Evolutionary conservation across 2,888 invertebrate species (phyloP).

Genomic region (Agrenia bidenticulata): DNA sequence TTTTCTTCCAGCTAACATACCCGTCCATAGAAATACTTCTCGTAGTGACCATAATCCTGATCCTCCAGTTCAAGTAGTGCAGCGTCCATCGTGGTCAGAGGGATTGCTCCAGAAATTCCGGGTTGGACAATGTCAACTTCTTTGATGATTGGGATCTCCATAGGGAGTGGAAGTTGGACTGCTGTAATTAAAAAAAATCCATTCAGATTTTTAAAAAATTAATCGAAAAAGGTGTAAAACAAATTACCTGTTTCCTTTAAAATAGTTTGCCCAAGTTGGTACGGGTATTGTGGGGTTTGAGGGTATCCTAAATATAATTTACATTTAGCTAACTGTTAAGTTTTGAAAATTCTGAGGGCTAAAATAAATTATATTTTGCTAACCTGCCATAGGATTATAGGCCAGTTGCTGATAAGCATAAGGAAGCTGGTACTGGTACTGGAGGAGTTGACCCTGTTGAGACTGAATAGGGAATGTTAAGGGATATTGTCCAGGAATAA

Average conservation of each 20-base stretch:
- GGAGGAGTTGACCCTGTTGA: too few relatives aligned
- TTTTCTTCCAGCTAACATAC: constrained; percentile 11
- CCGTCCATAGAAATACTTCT: constrained; percentile 35
- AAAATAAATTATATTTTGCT: too few relatives aligned
- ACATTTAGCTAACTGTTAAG: neutral
- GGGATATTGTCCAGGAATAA: too few relatives aligned
- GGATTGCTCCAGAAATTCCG: constrained; percentile 4
- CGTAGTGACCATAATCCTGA: constrained; percentile 26
- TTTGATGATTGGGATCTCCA: too few relatives aligned
- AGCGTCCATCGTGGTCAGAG: constrained; percentile 29
- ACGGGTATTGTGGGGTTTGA: neutral
- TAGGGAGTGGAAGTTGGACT: too few relatives aligned
- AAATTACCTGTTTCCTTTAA: too few relatives aligned
- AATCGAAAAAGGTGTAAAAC: too few relatives aligned
- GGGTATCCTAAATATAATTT: neutral
- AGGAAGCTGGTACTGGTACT: too few relatives aligned
- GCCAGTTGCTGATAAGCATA: too few relatives aligned
- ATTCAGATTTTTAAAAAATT: too few relatives aligned
- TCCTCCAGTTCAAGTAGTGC: constrained; percentile 29
- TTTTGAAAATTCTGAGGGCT: neutral
- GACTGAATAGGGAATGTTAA: too few relatives aligned
- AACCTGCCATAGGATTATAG: neutral
- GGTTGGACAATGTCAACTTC: neutral
- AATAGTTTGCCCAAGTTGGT: neutral
- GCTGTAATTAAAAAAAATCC: too few relatives aligned